Percentiles rank a stretch among this genome's conserved stretches.
Conservation (phyloP, 2,113 vertebrate species). For the human (Homo sapiens) region GRCh38 chr13:54815501-54816000, state of each 20-base stretch:
- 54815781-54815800: neutral
- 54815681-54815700: neutral
- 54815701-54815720: neutral
- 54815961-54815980: neutral
- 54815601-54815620: neutral
- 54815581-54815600: neutral
- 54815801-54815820: neutral
- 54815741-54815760: no score
- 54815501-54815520: neutral
- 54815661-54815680: rapidly evolving
- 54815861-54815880: neutral
- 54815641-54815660: neutral
- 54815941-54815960: neutral
- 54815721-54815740: neutral
- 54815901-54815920: neutral
- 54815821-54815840: neutral
- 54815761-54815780: neutral
- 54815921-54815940: neutral
- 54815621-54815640: neutral
- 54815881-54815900: neutral
- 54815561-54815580: neutral
- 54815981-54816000: neutral
- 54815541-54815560: neutral
- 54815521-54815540: neutral
- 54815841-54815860: neutral